Percentiles rank a stretch among this genome's conserved stretches.
These are phyloP conservation scores for Mycetomoellerius zeteki DNA, from an alignment of 1,140 invertebrate species.

Conservation along the genomic window DNA sequence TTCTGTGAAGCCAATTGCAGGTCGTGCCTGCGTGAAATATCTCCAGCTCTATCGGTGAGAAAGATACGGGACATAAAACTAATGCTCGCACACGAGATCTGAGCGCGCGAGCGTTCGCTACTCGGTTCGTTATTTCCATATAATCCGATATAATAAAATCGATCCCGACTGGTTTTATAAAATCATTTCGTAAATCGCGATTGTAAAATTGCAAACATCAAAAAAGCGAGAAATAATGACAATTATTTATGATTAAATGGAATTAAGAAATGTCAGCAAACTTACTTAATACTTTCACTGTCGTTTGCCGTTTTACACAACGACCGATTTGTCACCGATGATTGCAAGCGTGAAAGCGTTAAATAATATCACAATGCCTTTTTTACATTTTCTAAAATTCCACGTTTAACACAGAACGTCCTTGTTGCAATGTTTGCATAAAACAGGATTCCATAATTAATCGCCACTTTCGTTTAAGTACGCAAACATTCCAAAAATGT, in stretches of 20 bases:
- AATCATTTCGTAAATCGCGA: conserved; percentile 19
- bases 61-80: conserved; percentile 25
- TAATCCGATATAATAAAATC: conserved; percentile 32
- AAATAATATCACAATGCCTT: conserved; percentile 1
- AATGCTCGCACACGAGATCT: not conserved
- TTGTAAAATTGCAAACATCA: conserved; percentile 11
- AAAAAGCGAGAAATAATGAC: conserved; percentile 44
- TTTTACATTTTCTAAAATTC: conserved; percentile 3
- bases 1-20: not conserved
- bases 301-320: conserved; percentile 40
- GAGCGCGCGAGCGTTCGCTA: not conserved
- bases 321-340: conserved; percentile 8
- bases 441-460: not conserved
- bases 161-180: conserved; percentile 26
- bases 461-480: not conserved
- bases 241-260: conserved; percentile 38
- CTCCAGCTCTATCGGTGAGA: not conserved
- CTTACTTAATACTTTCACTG: conserved; percentile 44
- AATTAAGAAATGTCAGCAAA: conserved; percentile 28
- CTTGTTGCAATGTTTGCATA: not conserved
- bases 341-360: conserved; percentile 44
- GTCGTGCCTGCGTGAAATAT: conserved; percentile 15
- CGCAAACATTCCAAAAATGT: not conserved
- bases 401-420: not conserved
- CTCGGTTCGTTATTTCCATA: too few species aligned